Percentiles rank a stretch among this genome's conserved stretches.
These are phyloP conservation scores for Cinclus cinclus DNA, from an alignment of 2,113 vertebrate species.

Conservation along the genomic window DNA sequence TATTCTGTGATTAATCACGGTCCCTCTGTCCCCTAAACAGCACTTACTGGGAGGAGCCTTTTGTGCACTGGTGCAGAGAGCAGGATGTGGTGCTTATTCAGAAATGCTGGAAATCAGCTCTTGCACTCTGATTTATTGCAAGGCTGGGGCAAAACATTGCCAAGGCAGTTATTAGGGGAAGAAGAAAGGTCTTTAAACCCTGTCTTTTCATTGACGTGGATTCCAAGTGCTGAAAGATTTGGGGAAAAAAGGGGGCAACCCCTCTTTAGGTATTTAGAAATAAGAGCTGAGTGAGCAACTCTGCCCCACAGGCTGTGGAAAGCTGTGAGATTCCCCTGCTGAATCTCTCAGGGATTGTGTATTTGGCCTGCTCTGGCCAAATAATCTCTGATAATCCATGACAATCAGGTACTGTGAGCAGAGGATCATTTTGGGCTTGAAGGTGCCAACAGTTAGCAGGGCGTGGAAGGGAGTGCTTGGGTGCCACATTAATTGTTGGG, in stretches of 20 bases:
- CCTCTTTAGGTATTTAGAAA: background rate
- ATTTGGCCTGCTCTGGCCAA: background rate
- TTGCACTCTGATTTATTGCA: background rate
- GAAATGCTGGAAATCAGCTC: background rate
- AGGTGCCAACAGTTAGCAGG: background rate
- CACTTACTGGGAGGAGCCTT: background rate
- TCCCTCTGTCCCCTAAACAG: background rate
- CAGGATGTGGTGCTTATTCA: background rate
- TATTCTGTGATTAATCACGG: rapidly evolving
- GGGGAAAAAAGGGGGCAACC: background rate
- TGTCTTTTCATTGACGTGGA: rapidly evolving
- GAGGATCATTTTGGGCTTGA: background rate
- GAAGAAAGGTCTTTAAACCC: rapidly evolving
- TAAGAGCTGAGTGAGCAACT: background rate
- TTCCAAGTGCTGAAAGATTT: background rate
- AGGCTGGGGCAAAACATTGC: background rate
- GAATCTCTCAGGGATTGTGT: background rate
- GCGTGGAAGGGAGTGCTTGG: rapidly evolving
- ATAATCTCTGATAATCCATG: background rate
- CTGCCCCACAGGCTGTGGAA: background rate
- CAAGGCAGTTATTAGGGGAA: background rate
- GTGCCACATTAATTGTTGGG: background rate
- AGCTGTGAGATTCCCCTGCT: background rate
- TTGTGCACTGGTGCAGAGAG: background rate
- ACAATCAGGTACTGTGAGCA: background rate